Conservation (phyloP, 2,888 invertebrate genomes). For the Nymphalis urticae region DNA sequence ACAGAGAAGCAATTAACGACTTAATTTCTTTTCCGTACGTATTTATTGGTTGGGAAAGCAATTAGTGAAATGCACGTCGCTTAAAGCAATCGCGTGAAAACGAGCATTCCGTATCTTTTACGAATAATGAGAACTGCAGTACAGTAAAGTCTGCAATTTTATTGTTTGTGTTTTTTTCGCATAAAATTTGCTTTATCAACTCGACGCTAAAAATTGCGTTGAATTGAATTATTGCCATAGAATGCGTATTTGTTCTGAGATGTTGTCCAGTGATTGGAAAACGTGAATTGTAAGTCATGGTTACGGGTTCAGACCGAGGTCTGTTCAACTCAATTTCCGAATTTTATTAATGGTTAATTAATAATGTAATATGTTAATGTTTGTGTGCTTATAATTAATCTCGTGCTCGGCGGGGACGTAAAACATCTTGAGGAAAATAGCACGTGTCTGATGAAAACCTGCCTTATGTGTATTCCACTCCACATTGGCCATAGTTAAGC, state of each 20-base stretch:
- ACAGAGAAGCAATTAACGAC: slow-evolving; percentile 12
- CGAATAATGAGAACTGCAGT: slow-evolving; percentile 9
- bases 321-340: too few relatives aligned
- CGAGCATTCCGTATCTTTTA: background rate
- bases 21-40: slow-evolving; percentile 12
- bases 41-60: slow-evolving; percentile 14
- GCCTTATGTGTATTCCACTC: too few relatives aligned
- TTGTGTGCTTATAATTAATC: too few relatives aligned
- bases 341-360: too few relatives aligned
- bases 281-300: background rate
- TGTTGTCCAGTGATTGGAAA: background rate
- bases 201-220: background rate
- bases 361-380: too few relatives aligned
- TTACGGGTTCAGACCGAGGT: too few relatives aligned
- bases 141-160: slow-evolving; percentile 3
- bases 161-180: background rate
- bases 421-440: too few relatives aligned
- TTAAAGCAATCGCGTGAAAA: background rate
- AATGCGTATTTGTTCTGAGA: background rate
- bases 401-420: too few relatives aligned
- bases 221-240: background rate
- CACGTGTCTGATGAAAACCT: too few relatives aligned
- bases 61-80: slow-evolving; percentile 10
- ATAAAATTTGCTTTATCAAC: background rate
- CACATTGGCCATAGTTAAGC: too few relatives aligned